Evolutionary conservation across 2,113 vertebrate genomes (phyloP).

Genomic region (Bos javanicus): DNA sequence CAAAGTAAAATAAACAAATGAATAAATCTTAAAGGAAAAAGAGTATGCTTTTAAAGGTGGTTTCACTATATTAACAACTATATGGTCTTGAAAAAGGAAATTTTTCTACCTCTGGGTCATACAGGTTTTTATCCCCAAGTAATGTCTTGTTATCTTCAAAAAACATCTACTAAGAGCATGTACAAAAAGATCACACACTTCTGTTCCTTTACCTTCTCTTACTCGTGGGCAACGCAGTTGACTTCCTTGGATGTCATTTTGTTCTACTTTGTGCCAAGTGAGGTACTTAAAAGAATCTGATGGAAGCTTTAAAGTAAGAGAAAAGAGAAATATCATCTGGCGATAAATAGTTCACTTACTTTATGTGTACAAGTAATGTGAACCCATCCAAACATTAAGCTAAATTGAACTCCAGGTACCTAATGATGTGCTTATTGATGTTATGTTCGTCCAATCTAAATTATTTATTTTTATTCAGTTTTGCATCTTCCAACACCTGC

Average conservation of each 20-base stretch:
- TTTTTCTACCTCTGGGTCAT: neutral
- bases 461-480: neutral
- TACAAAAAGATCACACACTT: neutral
- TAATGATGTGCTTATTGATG: neutral
- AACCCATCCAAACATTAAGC: neutral
- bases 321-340: conserved; percentile 5
- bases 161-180: neutral
- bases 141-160: neutral
- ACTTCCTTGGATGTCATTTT: conserved; percentile 87
- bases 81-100: neutral
- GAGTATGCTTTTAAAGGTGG: neutral
- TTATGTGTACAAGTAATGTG: neutral
- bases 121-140: neutral
- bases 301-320: conserved; percentile 85
- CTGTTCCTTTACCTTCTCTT: conserved; percentile 87
- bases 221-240: conserved; percentile 93
- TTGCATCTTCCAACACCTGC: neutral
- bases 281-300: conserved; percentile 89
- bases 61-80: neutral
- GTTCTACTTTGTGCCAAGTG: conserved; percentile 88
- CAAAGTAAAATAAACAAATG: neutral
- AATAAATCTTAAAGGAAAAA: neutral
- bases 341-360: neutral
- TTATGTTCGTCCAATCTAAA: neutral
- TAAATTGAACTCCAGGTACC: neutral